Evolutionary conservation across 2,888 invertebrate genomes (phyloP).

Genomic region (Drosophila rubida): DNA sequence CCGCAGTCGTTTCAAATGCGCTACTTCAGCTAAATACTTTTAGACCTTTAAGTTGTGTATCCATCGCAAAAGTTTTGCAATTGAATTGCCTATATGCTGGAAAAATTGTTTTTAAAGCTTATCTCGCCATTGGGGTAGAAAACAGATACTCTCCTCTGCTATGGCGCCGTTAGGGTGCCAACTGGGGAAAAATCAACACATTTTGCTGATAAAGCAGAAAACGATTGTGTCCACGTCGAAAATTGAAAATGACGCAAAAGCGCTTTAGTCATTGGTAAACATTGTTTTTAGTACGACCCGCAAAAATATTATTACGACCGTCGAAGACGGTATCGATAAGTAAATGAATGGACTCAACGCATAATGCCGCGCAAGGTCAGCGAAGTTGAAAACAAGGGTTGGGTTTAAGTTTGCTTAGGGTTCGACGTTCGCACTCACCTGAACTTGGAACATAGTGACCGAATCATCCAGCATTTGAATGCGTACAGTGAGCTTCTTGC

Average conservation of each 20-base stretch:
- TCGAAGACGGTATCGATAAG: constrained; percentile 9
- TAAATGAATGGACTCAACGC: constrained; percentile 18
- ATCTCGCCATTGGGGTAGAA: constrained; percentile 37
- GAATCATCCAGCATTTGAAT: constrained; percentile 96
- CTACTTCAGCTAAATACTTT: too few species aligned
- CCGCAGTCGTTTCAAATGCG: too few species aligned
- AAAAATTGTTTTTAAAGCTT: constrained; percentile 44
- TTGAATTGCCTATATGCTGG: constrained; percentile 13
- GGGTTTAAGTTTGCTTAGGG: too few species aligned
- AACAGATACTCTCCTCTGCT: background rate
- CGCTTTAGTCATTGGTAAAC: background rate
- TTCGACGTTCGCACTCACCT: constrained; percentile 89
- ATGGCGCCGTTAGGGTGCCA: background rate
- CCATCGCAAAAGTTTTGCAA: background rate
- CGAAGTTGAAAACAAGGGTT: too few species aligned
- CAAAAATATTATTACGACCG: constrained; percentile 13
- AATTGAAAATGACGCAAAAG: constrained; percentile 16
- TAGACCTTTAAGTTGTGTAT: too few species aligned
- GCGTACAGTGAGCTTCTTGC: constrained; percentile 94
- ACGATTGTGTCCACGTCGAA: constrained; percentile 22
- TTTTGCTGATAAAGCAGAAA: constrained; percentile 62
- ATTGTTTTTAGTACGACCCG: constrained; percentile 9
- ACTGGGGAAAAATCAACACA: constrained; percentile 27
- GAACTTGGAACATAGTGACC: constrained; percentile 95
- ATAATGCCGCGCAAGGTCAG: background rate